Base-by-base conservation (phyloP, 2,113 vertebrate species). In the Spermophilus dauricus region DNA sequence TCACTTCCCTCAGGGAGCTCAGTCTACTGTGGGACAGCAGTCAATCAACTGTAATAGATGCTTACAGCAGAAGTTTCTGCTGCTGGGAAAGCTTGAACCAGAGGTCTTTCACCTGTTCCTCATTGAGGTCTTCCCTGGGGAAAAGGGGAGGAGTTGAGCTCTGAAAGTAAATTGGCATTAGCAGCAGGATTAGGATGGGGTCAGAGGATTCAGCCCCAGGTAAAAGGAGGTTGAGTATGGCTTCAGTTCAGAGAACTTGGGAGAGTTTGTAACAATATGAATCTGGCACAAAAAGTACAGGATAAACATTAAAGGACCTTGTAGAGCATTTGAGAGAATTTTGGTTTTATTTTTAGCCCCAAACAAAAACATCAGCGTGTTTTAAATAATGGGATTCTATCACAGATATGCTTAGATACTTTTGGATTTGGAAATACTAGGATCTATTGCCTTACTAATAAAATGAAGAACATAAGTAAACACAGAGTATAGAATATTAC, bases 131-230 rank as follows among this genome's bases (percentile, higher is more conserved):
- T 82, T 26, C 17, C 42, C 24, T 28, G 32, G 17, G 32, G 26
- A 86, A 12, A 85, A 18, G 16, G 45, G 4, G 1, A 53, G 51
- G 51, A 88, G 16, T 5, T 51, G 24, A 84, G n/a, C 72, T 76
- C n/a, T 72, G n/a, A 76, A 82, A 45, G 65, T 24, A 75, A 14
- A 1, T 11, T 37, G 20, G 28, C 4, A 58, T 65, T 65, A 30
- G 42, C 2, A 85, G 51, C 30, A 86, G 8, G 1, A 0, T 89
- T 61, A 61, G 1, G 0, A 32, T 28, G 1, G 5, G 22, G 8
- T 26, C 61, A 10, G 61, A 58, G 37, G 17, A 72, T 67, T 9
- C 28, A 91, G 91, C 2, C 51, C 24, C n/a, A 75, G 28, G 3
- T 11, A 75, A 58, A 8, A 32, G 32, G 73, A 80, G 7, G 24